Conservation (phyloP, 1,140 invertebrate genomes). For the Tribolium madens region DNA sequence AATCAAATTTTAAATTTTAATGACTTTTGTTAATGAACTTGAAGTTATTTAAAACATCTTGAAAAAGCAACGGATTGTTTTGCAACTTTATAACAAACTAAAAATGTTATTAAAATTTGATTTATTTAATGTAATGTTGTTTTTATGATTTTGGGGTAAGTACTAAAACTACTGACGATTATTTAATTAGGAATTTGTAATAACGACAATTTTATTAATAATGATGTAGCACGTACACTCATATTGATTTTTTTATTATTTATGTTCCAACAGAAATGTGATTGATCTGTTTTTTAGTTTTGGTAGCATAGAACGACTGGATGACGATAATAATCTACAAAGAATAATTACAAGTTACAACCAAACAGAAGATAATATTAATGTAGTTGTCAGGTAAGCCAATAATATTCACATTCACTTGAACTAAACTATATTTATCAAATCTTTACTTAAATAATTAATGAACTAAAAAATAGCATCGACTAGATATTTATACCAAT, state of each 20-base stretch:
- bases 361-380: slow-evolving; percentile 80
- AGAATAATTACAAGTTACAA: slow-evolving; percentile 62
- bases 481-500: not conserved
- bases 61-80: no score
- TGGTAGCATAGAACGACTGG: slow-evolving; percentile 62
- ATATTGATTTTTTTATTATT: not conserved
- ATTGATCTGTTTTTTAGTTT: slow-evolving; percentile 49
- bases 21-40: not conserved
- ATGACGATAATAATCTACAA: slow-evolving; percentile 59
- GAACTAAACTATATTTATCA: not conserved
- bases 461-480: not conserved
- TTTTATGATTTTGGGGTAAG: no score
- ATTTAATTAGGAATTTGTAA: not conserved
- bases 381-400: slow-evolving; percentile 79
- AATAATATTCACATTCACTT: slow-evolving; percentile 22
- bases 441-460: not conserved
- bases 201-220: not conserved
- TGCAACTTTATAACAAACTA: no score
- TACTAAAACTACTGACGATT: no score
- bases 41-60: no score
- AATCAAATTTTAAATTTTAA: slow-evolving; percentile 1
- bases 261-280: not conserved
- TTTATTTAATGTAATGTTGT: no score
- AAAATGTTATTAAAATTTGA: no score
- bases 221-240: not conserved